These are phyloP conservation scores for Rhimphoctona megacephalus DNA, from an alignment of 2,888 invertebrate species.

Conservation along the genomic window DNA sequence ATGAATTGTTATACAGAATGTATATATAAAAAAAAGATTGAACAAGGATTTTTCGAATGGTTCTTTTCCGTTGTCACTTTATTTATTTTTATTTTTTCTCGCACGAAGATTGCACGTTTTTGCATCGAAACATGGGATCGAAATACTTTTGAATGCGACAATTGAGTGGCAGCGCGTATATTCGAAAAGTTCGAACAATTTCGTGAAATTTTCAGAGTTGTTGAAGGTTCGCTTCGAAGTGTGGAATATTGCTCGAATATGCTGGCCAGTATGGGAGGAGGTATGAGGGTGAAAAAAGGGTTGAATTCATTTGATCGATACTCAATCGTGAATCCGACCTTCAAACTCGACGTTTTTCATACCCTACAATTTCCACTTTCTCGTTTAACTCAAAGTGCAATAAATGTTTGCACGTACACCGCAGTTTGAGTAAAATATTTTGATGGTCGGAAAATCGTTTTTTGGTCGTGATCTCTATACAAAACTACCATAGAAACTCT, in stretches of 20 bases:
- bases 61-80: background rate
- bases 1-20: too few species aligned
- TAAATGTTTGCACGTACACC: slow-evolving; percentile 18
- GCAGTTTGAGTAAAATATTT: background rate
- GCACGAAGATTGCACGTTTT: background rate
- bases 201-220: background rate
- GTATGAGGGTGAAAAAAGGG: background rate
- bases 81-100: background rate
- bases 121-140: background rate
- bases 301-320: slow-evolving; percentile 57
- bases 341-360: background rate
- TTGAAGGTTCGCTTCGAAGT: background rate
- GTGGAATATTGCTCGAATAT: background rate
- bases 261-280: background rate
- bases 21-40: background rate
- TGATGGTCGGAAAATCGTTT: background rate
- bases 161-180: background rate
- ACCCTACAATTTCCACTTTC: slow-evolving; percentile 9
- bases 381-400: slow-evolving; percentile 44
- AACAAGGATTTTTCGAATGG: background rate
- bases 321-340: slow-evolving; percentile 49
- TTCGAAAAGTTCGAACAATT: background rate
- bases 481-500: background rate
- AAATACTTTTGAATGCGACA: background rate
- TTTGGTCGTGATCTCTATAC: background rate